A percentile compares a stretch with the other conserved stretches of the same genome.
Evolutionary conservation across 2,888 invertebrate genomes (phyloP).

Genomic region (Holacanthella duospinosa): DNA sequence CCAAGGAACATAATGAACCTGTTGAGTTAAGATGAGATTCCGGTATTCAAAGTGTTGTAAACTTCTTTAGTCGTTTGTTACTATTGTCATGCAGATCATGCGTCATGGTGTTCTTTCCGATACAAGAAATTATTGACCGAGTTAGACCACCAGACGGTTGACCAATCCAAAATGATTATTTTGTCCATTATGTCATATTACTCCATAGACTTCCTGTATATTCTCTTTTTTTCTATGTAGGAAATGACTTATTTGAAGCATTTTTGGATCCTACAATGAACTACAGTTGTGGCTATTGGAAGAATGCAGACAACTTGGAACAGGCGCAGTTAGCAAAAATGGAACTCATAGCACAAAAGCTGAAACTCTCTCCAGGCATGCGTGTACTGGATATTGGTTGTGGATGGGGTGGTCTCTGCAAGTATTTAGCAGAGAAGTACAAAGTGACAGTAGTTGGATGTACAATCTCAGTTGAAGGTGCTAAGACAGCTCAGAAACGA

Average conservation of each 20-base stretch:
- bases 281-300: conserved; percentile 27
- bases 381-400: conserved; percentile 28
- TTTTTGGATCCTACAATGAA: conserved; percentile 31
- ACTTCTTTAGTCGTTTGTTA: no score
- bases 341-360: conserved; percentile 19
- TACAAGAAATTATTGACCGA: no score
- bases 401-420: conserved; percentile 24
- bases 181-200: no score
- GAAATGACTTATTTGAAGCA: conserved; percentile 28
- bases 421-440: conserved; percentile 22
- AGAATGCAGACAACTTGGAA: conserved; percentile 13
- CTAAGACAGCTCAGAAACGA: conserved; percentile 11
- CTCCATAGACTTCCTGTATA: no score
- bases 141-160: no score
- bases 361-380: conserved; percentile 21
- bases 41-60: no score
- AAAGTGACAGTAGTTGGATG: conserved; percentile 18
- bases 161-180: no score
- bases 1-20: no score
- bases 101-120: no score
- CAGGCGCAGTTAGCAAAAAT: conserved; percentile 17
- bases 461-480: conserved; percentile 21
- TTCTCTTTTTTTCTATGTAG: conserved; percentile 11
- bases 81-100: no score
- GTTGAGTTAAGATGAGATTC: no score